Evolutionary conservation across 2,888 invertebrate genomes (phyloP), one percentile per base, ranked within the genome.

Genomic region (Callinectes sapidus): DNA sequence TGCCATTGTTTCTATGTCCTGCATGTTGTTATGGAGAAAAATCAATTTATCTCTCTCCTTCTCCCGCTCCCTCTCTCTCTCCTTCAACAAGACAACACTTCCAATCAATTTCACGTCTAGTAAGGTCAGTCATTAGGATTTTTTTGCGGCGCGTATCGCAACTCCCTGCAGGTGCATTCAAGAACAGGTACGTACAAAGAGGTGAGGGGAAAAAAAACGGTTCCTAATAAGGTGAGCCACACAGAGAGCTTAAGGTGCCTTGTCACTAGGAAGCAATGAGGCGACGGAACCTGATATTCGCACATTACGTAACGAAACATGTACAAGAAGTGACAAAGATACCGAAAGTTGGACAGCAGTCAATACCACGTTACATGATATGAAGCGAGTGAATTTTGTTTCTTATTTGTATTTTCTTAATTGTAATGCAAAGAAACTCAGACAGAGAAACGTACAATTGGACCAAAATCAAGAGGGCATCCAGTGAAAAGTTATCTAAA

Each of bases 131-230:
- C 35, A 48, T 48, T 35, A 18, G 14, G 16, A 13, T n/a, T 3
- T 81, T 81, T 81, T 81, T 81, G 81, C 16, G 16, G 1, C n/a
- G 35, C 13, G 32, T 81, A 35, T 81, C 35, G 81, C 18, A 81
- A 81, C 81, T 81, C 81, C 81, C 32, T 81, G 14, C 81, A 81
- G 35, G 81, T 81, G 81, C 35, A 32, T 35, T 81, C 81, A 81
- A 81, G 32, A 35, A 81, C 81, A 81, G 81, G 81, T 35, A 81
- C 35, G 35, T 35, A 81, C 35, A 81, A 81, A 81, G 81, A 77
- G 28, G 71, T 6, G 48, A 48, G 16, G 32, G 16, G n/a, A n/a
- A 16, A 81, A 81, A 81, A 81, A 81, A 35, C 2, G 32, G 0
- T 13, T 28, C 81, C 81, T 35, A 81, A 81, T 81, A 81, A 81